Base-by-base conservation (phyloP, 1,140 invertebrate genomes). In the Amphibalanus amphitrite region DNA sequence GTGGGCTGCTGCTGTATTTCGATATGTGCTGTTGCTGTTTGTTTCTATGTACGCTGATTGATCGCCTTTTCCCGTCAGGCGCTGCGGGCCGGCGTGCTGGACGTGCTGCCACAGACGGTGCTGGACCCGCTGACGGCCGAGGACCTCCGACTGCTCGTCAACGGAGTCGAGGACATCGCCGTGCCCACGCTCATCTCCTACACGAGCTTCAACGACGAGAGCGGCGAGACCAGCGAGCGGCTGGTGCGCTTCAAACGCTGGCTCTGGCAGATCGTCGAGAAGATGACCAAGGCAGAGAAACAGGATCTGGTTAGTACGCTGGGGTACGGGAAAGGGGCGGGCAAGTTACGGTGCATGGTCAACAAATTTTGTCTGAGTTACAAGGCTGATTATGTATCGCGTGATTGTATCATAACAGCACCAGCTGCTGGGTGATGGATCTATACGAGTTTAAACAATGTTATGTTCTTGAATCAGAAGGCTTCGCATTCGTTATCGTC, bases 231-330 rank as follows among this genome's bases (percentile, higher is more conserved):
- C 17, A 86, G 87, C 29, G 93, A 97, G 76, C 85, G 91, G 75
- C 84, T 98, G 30, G 86, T 92, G 23, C 89, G 93, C 78, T 98
- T 99, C 81, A 99, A 99, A 81, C 86, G 93, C 73, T 99, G 96
- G 96, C 87, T 99, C 65, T 99, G 97, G 97, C 93, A 92, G 13
- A 97, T 98, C 75, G 92, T 98, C n/a, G 95, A 98, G 79, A 97
- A 96, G 81, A 97, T 99, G 93, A 92, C 90, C 72, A 92, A 92
- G 78, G 83, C 93, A 69, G 97, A 99, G 82, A 86, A 95, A 80
- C 97, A 99, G 83, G 96, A 98, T 82, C 85, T 98, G 85, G 93
- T 96, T 83, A 84, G 82, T 79, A 69, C 20, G 69, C 28, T n/a
- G n/a, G n/a, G n/a, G n/a, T n/a, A n/a, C n/a, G n/a, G n/a, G n/a